These are phyloP conservation scores for Agrenia bidenticulata DNA, from an alignment of 2,888 invertebrate species.

Conservation along the genomic window DNA sequence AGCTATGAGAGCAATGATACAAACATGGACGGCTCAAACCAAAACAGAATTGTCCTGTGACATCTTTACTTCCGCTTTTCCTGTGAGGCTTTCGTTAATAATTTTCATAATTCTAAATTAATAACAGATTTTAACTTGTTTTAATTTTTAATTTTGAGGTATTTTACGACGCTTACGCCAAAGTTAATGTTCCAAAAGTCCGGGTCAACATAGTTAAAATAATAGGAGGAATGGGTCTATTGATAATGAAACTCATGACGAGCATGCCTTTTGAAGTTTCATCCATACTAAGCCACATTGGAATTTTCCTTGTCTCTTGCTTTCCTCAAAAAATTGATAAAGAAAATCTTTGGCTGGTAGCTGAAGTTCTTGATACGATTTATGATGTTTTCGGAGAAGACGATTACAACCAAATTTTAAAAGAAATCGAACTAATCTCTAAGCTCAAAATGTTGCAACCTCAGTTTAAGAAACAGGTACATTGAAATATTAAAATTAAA, in stretches of 20 bases:
- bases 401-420: conserved; percentile 67
- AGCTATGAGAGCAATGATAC: conserved; percentile 72
- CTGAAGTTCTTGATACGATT: conserved; percentile 72
- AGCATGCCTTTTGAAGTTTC: conserved; percentile 20
- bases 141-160: conserved; percentile 27
- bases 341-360: conserved; percentile 69
- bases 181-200: conserved; percentile 35
- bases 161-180: conserved; percentile 41
- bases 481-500: conserved; percentile 14
- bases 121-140: too few relatives aligned
- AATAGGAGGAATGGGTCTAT: conserved; percentile 41
- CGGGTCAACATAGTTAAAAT: conserved; percentile 48
- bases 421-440: conserved; percentile 66
- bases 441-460: conserved; percentile 64
- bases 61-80: conserved; percentile 14
- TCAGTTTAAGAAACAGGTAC: conserved; percentile 68
- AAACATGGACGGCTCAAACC: conserved; percentile 61
- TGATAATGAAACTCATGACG: conserved; percentile 17
- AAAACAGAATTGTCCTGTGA: conserved; percentile 8
- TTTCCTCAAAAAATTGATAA: conserved; percentile 59
- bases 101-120: not conserved
- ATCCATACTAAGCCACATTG: conserved; percentile 52
- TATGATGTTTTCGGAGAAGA: conserved; percentile 78
- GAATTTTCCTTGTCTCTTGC: conserved; percentile 64
- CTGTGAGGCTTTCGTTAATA: conserved; percentile 12